Evolutionary conservation across 2,797 vertebrate species (phyloP).

Genomic region (Cetoscarus ocellatus): DNA sequence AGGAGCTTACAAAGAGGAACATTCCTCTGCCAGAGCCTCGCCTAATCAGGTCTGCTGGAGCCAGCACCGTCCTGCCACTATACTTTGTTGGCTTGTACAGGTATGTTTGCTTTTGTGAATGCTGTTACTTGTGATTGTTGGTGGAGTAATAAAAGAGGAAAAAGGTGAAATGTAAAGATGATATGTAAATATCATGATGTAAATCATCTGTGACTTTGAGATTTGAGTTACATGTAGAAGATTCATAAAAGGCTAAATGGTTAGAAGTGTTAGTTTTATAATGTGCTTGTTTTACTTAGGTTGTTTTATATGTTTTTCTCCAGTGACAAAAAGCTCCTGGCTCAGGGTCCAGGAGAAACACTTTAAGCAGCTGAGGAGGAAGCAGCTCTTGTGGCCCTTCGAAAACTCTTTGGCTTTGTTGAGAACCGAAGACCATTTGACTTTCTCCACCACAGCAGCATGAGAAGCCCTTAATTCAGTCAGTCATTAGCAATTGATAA

Average conservation of each 20-base stretch:
- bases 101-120: constrained; percentile 76
- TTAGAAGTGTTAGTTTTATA: background rate
- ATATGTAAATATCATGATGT: too few relatives aligned
- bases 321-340: constrained; percentile 93
- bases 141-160: too few relatives aligned
- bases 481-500: constrained; percentile 64
- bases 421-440: constrained; percentile 91
- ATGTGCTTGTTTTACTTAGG: background rate
- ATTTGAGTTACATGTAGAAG: too few relatives aligned
- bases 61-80: constrained; percentile 91
- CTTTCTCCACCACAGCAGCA: constrained; percentile 80
- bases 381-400: constrained; percentile 92
- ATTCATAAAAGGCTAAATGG: background rate
- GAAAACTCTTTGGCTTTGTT: constrained; percentile 90
- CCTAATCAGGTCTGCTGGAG: constrained; percentile 90
- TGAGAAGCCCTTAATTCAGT: constrained; percentile 65
- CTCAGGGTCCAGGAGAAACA: constrained; percentile 95
- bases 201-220: too few relatives aligned
- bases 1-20: constrained; percentile 90
- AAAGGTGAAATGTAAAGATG: background rate
- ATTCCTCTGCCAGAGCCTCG: constrained; percentile 91
- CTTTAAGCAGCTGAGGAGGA: constrained; percentile 93
- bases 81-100: constrained; percentile 97
- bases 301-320: constrained; percentile 20
- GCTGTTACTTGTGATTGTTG: background rate